Percentiles rank a stretch among this genome's conserved stretches.
phyloP scores from a whole-genome alignment of 2,888 invertebrate species.

The Sinotaia quadrata region DNA sequence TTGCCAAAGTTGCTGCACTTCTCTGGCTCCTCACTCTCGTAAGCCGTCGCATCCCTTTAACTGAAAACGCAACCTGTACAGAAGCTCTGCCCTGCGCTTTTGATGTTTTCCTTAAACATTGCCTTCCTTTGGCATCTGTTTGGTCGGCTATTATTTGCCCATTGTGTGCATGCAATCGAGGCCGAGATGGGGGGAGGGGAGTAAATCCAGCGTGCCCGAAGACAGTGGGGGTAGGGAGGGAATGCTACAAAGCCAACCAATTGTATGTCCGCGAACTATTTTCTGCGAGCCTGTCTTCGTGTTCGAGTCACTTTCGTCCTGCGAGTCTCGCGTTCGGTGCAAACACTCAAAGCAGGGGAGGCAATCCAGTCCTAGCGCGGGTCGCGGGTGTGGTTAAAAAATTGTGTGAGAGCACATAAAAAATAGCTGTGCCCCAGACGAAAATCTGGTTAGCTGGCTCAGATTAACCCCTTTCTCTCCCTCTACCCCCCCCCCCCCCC shows the following conservation, averaged over 20 bases:
- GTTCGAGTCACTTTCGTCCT: background rate
- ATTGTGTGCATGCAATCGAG: background rate
- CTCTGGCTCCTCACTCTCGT: too few relatives aligned
- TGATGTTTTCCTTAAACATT: background rate
- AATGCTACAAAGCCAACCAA: too few relatives aligned
- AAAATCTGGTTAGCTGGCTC: too few relatives aligned
- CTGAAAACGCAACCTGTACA: background rate
- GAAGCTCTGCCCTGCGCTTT: background rate
- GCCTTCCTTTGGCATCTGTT: background rate
- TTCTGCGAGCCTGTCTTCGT: background rate
- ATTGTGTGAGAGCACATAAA: too few relatives aligned
- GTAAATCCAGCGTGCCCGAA: background rate
- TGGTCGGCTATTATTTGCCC: background rate
- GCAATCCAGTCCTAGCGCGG: too few relatives aligned
- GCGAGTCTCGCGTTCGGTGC: background rate
- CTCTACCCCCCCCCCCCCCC: too few relatives aligned
- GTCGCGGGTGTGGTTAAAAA: too few relatives aligned
- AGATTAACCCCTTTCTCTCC: too few relatives aligned
- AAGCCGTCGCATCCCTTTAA: background rate
- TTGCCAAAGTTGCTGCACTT: too few relatives aligned
- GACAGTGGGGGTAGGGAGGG: too few relatives aligned
- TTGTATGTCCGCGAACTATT: background rate
- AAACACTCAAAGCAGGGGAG: background rate
- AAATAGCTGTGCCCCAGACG: too few relatives aligned
- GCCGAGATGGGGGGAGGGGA: background rate